Conservation (phyloP, 2,888 invertebrate species). For the Amorpha juglandis region DNA sequence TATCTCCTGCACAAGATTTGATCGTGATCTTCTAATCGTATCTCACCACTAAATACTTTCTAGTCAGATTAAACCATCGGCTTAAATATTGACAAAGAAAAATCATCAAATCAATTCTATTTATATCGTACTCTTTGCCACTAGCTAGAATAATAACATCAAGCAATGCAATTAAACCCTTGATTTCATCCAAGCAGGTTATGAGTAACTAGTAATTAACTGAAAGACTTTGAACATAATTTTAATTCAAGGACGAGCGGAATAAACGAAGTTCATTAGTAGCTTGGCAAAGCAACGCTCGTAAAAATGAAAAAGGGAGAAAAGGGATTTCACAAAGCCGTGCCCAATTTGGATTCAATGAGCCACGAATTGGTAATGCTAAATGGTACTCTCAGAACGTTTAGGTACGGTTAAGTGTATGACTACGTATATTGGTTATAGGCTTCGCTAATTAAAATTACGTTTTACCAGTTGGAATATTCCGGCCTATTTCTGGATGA, state of each 20-base stretch:
- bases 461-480: background rate
- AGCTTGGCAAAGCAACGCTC: conserved; percentile 60
- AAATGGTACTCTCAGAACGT: conserved; percentile 46
- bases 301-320: conserved; percentile 70
- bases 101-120: no score
- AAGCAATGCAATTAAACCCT: background rate
- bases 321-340: conserved; percentile 63
- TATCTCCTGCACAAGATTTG: background rate
- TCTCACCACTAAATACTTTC: no score
- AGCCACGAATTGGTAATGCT: conserved; percentile 69
- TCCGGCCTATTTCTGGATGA: no score
- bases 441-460: conserved; percentile 9
- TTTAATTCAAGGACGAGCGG: conserved; percentile 42
- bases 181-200: background rate
- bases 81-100: no score
- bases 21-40: no score
- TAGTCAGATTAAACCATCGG: no score
- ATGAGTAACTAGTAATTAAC: conserved; percentile 19
- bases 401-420: conserved; percentile 14
- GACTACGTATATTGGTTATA: background rate
- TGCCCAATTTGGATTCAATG: conserved; percentile 71
- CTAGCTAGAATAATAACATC: background rate
- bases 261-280: conserved; percentile 62
- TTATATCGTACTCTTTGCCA: no score
- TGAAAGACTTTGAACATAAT: conserved; percentile 39